Percentiles rank a stretch among this genome's conserved stretches.
Conservation (phyloP, 1,140 invertebrate genomes). For the Mizuhopecten yessoensis region DNA sequence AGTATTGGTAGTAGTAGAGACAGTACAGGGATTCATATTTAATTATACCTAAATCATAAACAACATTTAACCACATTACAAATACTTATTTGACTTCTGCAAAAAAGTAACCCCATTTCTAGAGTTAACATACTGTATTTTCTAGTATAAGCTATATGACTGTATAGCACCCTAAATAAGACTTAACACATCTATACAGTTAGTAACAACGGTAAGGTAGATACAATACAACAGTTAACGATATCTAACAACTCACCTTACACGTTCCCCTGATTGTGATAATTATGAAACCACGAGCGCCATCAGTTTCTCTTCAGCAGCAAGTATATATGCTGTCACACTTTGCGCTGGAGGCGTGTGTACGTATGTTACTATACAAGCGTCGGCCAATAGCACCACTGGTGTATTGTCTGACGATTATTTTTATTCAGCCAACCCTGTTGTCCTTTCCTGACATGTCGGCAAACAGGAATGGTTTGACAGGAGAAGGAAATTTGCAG, state of each 20-base stretch:
- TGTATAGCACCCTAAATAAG: too few relatives aligned
- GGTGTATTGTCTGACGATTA: background rate
- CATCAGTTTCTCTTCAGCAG: background rate
- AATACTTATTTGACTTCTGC: too few relatives aligned
- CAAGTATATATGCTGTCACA: conserved; percentile 29
- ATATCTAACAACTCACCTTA: background rate
- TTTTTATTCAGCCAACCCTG: conserved; percentile 10
- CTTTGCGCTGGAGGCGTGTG: background rate
- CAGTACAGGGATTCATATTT: too few relatives aligned
- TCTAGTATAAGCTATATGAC: too few relatives aligned
- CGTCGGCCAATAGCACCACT: background rate
- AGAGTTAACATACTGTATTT: too few relatives aligned
- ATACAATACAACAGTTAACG: background rate
- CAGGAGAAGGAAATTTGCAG: conserved; percentile 12
- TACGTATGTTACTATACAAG: background rate
- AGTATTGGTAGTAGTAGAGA: too few relatives aligned
- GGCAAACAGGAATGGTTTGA: conserved; percentile 15
- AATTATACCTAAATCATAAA: too few relatives aligned
- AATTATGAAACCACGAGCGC: background rate
- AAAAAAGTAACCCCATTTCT: too few relatives aligned
- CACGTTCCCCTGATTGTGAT: background rate
- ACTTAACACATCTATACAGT: too few relatives aligned
- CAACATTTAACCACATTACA: too few relatives aligned
- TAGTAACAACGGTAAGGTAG: too few relatives aligned
- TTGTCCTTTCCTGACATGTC: background rate